phyloP scores from a whole-genome alignment of 37 sponge, comb jelly and placozoan genomes.

The Agelas oroides region DNA sequence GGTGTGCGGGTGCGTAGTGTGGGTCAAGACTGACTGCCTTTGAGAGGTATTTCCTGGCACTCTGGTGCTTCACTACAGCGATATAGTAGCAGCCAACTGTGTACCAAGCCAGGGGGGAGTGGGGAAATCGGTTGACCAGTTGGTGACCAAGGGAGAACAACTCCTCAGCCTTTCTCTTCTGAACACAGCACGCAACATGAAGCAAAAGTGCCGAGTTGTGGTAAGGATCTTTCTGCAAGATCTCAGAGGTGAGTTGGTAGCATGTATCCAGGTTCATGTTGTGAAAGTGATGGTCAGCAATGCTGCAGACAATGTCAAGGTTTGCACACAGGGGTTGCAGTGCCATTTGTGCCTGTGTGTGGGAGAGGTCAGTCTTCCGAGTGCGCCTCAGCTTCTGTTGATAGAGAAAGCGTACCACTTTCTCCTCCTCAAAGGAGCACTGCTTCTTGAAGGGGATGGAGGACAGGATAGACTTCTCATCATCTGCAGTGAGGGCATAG shows the following conservation, averaged over 20 bases:
- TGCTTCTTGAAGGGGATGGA: constrained; percentile 63
- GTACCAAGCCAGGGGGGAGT: constrained; percentile 80
- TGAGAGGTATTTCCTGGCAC: constrained; percentile 72
- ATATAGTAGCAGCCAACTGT: constrained; percentile 88
- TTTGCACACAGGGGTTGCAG: constrained; percentile 27
- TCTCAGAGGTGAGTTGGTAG: constrained; percentile 53
- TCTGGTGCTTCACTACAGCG: constrained; percentile 51
- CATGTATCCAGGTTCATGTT: constrained; percentile 57
- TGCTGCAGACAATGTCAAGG: constrained; percentile 40
- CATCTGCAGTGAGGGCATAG: constrained; percentile 50
- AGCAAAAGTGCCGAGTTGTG: constrained; percentile 56
- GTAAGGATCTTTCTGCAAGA: constrained; percentile 74
- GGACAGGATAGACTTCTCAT: constrained; percentile 38
- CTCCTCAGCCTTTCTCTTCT: constrained; percentile 49
- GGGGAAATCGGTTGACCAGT: constrained; percentile 69
- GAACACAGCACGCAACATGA: constrained; percentile 68
- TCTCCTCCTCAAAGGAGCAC: constrained; percentile 59
- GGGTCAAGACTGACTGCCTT: constrained; percentile 67
- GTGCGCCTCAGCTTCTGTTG: constrained; percentile 40
- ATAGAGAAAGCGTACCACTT: constrained; percentile 49
- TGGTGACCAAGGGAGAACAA: constrained; percentile 75
- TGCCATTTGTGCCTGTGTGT: background rate
- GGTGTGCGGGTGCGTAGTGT: constrained; percentile 69
- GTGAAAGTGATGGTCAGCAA: constrained; percentile 36
- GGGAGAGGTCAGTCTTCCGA: background rate